Percentiles rank a stretch among this genome's conserved stretches.
Conservation (phyloP, 53 echinoderm and acorn worm species). For the Pentamera pediparva region DNA sequence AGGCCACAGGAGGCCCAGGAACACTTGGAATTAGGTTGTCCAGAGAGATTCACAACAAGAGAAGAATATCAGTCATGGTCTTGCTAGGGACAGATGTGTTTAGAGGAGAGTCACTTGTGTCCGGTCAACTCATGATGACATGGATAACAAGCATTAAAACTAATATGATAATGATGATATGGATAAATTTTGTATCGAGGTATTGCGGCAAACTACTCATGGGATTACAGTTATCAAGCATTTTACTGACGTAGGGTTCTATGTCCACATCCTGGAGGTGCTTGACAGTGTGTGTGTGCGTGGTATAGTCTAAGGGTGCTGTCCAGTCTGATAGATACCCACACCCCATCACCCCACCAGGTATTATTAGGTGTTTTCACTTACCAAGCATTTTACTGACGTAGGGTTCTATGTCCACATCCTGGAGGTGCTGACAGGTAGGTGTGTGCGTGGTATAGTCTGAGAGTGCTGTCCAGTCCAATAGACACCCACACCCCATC, state of each 20-base stretch:
- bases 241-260: slow-evolving; percentile 92
- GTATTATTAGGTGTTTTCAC: too few species aligned
- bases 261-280: slow-evolving; percentile 91
- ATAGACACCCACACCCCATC: slow-evolving; percentile 99
- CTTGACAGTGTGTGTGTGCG: slow-evolving; percentile 79
- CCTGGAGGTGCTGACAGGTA: slow-evolving; percentile 91
- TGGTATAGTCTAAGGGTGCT: slow-evolving; percentile 87
- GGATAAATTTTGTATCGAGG: too few species aligned
- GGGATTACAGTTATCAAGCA: slow-evolving; percentile 69
- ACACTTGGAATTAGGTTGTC: too few species aligned
- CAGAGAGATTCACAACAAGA: too few species aligned
- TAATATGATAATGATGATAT: too few species aligned
- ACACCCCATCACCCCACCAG: slow-evolving; percentile 93
- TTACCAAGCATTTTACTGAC: slow-evolving; percentile 99
- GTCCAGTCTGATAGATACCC: slow-evolving; percentile 88
- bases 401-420: slow-evolving; percentile 93
- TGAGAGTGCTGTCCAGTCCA: slow-evolving; percentile 84
- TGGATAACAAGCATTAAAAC: too few species aligned
- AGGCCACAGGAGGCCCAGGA: too few species aligned
- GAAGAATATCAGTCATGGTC: too few species aligned
- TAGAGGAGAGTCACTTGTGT: too few species aligned
- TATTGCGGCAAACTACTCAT: too few species aligned
- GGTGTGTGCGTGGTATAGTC: slow-evolving; percentile 96
- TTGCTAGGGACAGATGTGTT: too few species aligned
- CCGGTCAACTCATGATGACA: too few species aligned